These are phyloP conservation scores for Dysidea cf. avara DNA, from an alignment of 37 sponge, comb jelly and placozoan genomes.

Conservation along the genomic window DNA sequence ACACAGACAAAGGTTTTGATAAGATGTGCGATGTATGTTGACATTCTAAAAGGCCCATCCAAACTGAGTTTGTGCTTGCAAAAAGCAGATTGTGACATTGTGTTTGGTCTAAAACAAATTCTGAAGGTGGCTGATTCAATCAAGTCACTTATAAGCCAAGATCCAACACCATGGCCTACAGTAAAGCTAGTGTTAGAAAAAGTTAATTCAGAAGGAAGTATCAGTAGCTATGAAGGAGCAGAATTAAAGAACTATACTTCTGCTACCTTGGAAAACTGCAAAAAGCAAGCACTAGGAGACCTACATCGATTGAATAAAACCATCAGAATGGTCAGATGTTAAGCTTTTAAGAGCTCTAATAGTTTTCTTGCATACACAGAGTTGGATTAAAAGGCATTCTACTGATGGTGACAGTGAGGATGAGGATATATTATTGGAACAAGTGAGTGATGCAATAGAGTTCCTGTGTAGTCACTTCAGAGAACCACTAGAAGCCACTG, in stretches of 20 bases:
- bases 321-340: too few relatives aligned
- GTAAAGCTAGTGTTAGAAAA: slow-evolving; percentile 18
- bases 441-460: slow-evolving; percentile 43
- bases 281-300: too few relatives aligned
- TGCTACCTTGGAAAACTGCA: too few relatives aligned
- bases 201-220: slow-evolving; percentile 3
- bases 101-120: slow-evolving; percentile 2
- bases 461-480: slow-evolving; percentile 38
- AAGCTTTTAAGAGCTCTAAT: too few relatives aligned
- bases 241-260: slow-evolving; percentile 14
- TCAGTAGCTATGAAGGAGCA: slow-evolving; percentile 34
- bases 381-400: too few relatives aligned
- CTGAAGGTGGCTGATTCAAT: slow-evolving; percentile 30
- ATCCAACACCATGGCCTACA: slow-evolving; percentile 26
- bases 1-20: neutral
- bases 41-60: too few relatives aligned
- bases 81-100: neutral
- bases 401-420: slow-evolving; percentile 1
- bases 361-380: too few relatives aligned
- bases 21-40: neutral
- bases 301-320: too few relatives aligned
- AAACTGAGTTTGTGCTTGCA: too few relatives aligned
- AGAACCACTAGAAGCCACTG: slow-evolving; percentile 56
- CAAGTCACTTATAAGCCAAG: neutral
- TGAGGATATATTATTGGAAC: slow-evolving; percentile 17